Evolutionary conservation across 2,113 vertebrate genomes (phyloP).

Genomic region (Antennarius striatus): DNA sequence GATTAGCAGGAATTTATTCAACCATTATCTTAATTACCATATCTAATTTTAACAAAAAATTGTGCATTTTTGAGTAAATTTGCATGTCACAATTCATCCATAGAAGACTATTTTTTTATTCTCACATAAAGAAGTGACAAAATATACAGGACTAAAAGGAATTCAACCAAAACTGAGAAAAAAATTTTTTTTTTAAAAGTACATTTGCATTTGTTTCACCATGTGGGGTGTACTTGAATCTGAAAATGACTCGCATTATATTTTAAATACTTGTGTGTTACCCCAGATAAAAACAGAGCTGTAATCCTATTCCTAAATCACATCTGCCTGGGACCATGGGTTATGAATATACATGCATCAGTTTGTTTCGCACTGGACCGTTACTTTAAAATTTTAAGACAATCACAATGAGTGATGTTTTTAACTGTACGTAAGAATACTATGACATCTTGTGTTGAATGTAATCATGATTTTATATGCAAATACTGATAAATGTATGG

Average conservation of each 20-base stretch:
- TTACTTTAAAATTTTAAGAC: not conserved
- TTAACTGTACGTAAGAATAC: no score
- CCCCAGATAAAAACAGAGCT: not conserved
- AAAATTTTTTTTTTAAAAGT: no score
- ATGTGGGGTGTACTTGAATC: no score
- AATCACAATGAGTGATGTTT: no score
- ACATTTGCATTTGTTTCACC: no score
- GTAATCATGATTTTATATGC: no score
- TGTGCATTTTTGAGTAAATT: conserved; percentile 1
- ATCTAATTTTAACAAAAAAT: not conserved
- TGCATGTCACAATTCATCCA: not conserved
- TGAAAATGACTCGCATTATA: no score
- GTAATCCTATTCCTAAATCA: not conserved
- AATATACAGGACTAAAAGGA: no score
- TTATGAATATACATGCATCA: not conserved
- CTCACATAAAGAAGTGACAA: no score
- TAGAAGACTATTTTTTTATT: no score
- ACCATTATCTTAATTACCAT: not conserved
- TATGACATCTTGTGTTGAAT: no score
- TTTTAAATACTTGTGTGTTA: not conserved
- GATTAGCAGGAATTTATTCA: conserved; percentile 11
- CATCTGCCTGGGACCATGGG: not conserved
- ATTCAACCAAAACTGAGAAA: no score
- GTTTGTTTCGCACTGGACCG: conserved; percentile 2
- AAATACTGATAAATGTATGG: not conserved